phyloP scores from a whole-genome alignment of 2,888 invertebrate species.

The Stenchaetothrips biformis region DNA sequence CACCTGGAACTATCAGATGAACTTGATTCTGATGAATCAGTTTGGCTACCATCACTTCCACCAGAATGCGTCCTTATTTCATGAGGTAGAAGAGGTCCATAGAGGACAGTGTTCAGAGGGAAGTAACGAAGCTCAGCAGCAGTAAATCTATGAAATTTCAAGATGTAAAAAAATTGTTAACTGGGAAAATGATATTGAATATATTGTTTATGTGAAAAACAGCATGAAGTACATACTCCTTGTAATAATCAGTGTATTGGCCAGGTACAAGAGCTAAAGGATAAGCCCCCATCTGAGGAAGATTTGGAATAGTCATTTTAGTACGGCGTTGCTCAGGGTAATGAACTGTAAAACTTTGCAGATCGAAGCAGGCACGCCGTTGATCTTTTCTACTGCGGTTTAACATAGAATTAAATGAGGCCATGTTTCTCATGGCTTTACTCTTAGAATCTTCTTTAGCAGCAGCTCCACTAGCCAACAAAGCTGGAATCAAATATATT shows the following conservation, averaged over 20 bases:
- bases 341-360: constrained; percentile 85
- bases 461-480: constrained; percentile 40
- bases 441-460: constrained; percentile 61
- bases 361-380: constrained; percentile 78
- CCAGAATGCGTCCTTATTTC: constrained; percentile 48
- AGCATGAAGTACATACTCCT: constrained; percentile 49
- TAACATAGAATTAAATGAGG: constrained; percentile 82
- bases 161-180: constrained; percentile 24
- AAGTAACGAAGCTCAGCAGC: constrained; percentile 83
- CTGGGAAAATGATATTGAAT: neutral
- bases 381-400: constrained; percentile 66
- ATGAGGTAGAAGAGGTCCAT: constrained; percentile 54
- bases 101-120: constrained; percentile 85
- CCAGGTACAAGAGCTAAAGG: constrained; percentile 92
- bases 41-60: constrained; percentile 53
- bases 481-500: constrained; percentile 31
- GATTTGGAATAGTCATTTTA: constrained; percentile 50
- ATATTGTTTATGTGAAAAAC: neutral
- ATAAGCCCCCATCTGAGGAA: constrained; percentile 63
- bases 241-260: constrained; percentile 88
- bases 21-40: constrained; percentile 50
- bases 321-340: constrained; percentile 55
- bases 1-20: constrained; percentile 51
- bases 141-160: constrained; percentile 55
- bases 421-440: constrained; percentile 77